phyloP scores from a whole-genome alignment of 2,888 invertebrate genomes.

The Thecophora atra region DNA sequence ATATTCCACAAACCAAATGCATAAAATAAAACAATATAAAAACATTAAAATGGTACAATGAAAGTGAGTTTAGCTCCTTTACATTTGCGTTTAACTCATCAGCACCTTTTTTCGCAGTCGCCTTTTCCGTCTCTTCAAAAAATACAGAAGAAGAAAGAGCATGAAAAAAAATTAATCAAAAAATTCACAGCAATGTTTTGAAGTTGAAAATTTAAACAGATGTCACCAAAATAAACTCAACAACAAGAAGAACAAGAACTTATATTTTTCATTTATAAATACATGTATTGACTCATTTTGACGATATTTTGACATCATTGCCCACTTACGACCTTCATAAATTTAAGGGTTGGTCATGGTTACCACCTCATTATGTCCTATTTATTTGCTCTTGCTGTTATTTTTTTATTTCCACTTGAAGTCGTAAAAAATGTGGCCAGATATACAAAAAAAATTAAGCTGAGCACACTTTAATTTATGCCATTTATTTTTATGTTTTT shows the following conservation, averaged over 20 bases:
- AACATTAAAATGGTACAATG: too few species aligned
- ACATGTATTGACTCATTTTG: not conserved
- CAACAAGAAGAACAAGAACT: not conserved
- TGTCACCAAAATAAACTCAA: not conserved
- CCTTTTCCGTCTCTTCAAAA: too few species aligned
- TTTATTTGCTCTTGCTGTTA: not conserved
- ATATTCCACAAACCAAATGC: too few species aligned
- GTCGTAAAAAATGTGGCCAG: not conserved
- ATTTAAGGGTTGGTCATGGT: not conserved
- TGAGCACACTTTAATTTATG: not conserved
- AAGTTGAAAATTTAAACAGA: too few species aligned
- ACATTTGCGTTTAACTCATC: too few species aligned
- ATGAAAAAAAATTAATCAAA: too few species aligned
- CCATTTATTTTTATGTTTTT: not conserved
- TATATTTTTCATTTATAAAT: too few species aligned
- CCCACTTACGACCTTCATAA: not conserved
- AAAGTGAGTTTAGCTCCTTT: too few species aligned
- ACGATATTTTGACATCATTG: not conserved
- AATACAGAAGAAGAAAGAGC: too few species aligned
- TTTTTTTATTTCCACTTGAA: not conserved
- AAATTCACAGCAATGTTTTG: too few species aligned
- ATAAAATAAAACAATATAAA: too few species aligned
- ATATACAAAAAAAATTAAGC: not conserved
- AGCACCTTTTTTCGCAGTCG: too few species aligned
- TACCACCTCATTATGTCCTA: not conserved